Base-by-base conservation (phyloP, 1,140 invertebrate genomes). In the Panulirus ornatus region DNA sequence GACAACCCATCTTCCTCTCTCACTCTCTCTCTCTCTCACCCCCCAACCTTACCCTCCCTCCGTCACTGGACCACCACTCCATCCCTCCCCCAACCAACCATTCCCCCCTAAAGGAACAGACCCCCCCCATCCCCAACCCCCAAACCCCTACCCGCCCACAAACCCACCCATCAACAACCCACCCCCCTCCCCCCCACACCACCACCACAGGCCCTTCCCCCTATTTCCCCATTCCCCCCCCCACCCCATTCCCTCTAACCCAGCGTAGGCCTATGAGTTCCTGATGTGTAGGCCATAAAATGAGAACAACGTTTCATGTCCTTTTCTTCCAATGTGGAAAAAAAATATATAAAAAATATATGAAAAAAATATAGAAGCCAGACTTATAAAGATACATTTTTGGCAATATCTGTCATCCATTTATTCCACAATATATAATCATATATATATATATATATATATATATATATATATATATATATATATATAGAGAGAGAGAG, bases 251-350 rank as follows among this genome's bases (percentile, higher is more conserved):
- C 58, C 8, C 27, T 27, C 58, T 30, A 66, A 5, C n/a, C 58
- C 8, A 66, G 58, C 58, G n/a, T 66, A 66, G 58, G 58, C 58
- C 58, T 66, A 66, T 66, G n/a, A 66, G 58, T 6, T 66, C 58
- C 58, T 66, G 58, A 66, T 66, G 58, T n/a, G 6, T 66, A 66
- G 27, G 58, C 58, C 58, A 66, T 66, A 66, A 66, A 66, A 66
- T 22, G 58, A 34, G 58, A 66, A n/a, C 58, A 9, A 66, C 58
- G n/a, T 5, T 22, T 66, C n/a, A 5, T 66, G 58, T 66, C 58
- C 58, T 66, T 30, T 22, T 22, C 22, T 66, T 27, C 22, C n/a
- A 66, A n/a, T n/a, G n/a, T n/a, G n/a, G n/a, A n/a, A n/a, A n/a
- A n/a, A n/a, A n/a, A n/a, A n/a, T n/a, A n/a, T n/a, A n/a, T n/a